These are phyloP conservation scores for Pteronura brasiliensis DNA, from an alignment of 2,113 vertebrate species.

Conservation along the genomic window DNA sequence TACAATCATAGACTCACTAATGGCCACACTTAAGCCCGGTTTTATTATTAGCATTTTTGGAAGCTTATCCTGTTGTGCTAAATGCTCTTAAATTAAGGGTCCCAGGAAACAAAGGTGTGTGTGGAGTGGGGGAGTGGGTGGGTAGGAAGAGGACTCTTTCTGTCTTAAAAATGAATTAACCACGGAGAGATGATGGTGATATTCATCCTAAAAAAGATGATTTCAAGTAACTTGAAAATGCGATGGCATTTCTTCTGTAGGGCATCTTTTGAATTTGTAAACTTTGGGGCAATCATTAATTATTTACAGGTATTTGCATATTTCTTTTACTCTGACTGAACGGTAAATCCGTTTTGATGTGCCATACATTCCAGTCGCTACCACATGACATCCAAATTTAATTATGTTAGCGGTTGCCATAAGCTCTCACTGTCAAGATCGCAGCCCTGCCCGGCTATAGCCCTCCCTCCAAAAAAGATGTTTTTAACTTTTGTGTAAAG, in stretches of 20 bases:
- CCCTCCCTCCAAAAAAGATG: constrained; percentile 80
- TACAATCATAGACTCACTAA: constrained; percentile 66
- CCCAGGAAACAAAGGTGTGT: constrained; percentile 72
- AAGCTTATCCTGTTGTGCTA: constrained; percentile 77
- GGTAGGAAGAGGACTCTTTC: constrained; percentile 56
- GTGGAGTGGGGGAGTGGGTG: not conserved
- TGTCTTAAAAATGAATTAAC: constrained; percentile 76
- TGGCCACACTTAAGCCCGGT: constrained; percentile 73
- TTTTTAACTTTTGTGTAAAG: constrained; percentile 86
- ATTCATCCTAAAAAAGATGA: constrained; percentile 77
- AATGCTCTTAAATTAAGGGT: constrained; percentile 82
- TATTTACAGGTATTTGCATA: constrained; percentile 84
- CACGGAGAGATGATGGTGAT: constrained; percentile 77
- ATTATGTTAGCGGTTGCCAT: constrained; percentile 81
- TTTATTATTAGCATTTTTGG: constrained; percentile 78
- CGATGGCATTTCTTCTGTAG: constrained; percentile 73
- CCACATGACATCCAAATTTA: constrained; percentile 74
- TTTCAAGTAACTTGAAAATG: constrained; percentile 79
- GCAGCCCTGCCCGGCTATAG: constrained; percentile 71
- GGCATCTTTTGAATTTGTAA: constrained; percentile 81
- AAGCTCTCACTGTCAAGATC: constrained; percentile 78
- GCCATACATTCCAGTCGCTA: constrained; percentile 71
- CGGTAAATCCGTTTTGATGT: constrained; percentile 70
- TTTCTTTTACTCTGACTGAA: constrained; percentile 75
- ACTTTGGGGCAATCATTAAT: constrained; percentile 80